These are phyloP conservation scores for Stegophylla sp. DNA, from an alignment of 2,888 invertebrate genomes.

Conservation along the genomic window DNA sequence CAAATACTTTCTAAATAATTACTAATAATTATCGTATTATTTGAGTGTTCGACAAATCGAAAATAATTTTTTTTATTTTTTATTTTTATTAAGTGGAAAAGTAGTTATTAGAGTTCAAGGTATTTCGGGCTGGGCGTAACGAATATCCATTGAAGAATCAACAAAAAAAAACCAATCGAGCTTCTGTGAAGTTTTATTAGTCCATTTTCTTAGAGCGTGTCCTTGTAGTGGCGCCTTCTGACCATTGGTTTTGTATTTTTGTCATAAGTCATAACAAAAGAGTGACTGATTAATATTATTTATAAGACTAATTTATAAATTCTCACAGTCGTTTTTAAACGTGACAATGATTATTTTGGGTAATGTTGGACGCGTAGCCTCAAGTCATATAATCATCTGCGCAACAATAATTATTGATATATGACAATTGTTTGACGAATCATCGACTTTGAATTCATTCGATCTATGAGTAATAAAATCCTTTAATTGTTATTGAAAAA, in stretches of 20 bases:
- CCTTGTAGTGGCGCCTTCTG: conserved; percentile 41
- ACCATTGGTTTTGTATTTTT: background rate
- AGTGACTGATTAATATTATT: conserved; percentile 32
- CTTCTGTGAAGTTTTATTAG: conserved; percentile 29
- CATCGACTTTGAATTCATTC: background rate
- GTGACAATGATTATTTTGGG: conserved; percentile 21
- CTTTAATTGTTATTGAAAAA: background rate
- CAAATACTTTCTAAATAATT: conserved; percentile 45
- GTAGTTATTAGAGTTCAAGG: conserved; percentile 29
- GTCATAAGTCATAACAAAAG: conserved; percentile 16
- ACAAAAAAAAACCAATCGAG: conserved; percentile 10
- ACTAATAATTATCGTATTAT: conserved; percentile 1
- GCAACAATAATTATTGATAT: conserved; percentile 7
- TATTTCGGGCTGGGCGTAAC: conserved; percentile 9
- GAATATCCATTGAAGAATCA: conserved; percentile 22
- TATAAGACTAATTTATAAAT: background rate
- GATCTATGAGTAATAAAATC: background rate
- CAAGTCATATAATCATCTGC: background rate
- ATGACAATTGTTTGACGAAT: conserved; percentile 12
- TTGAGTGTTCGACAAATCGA: too few relatives aligned
- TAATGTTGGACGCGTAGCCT: conserved; percentile 26
- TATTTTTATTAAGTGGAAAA: conserved; percentile 15
- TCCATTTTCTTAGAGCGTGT: conserved; percentile 4
- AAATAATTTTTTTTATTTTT: too few relatives aligned
- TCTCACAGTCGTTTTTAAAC: background rate